Conservation (phyloP, 2,113 vertebrate genomes). For the Carassius gibelio region DNA sequence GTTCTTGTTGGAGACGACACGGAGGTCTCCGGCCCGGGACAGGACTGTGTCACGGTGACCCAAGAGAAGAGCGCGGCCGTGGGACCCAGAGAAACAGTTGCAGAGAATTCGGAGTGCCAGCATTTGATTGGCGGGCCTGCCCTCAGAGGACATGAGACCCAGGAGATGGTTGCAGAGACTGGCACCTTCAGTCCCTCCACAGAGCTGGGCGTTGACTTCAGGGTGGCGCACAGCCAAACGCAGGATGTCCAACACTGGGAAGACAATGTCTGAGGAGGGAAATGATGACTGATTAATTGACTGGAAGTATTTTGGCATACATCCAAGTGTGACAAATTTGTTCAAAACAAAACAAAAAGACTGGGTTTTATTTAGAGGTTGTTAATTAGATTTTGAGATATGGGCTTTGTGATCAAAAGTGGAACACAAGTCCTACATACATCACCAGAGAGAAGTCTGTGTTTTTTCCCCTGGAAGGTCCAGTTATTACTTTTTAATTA, state of each 20-base stretch:
- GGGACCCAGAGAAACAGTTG: slow-evolving; percentile 88
- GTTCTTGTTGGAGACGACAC: slow-evolving; percentile 87
- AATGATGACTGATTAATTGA: neutral
- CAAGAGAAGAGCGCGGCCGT: slow-evolving; percentile 87
- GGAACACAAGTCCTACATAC: no score
- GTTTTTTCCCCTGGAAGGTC: no score
- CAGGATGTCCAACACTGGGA: slow-evolving; percentile 94
- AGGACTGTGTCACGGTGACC: slow-evolving; percentile 87
- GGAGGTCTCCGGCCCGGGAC: slow-evolving; percentile 86
- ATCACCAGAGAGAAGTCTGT: no score
- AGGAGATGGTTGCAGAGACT: slow-evolving; percentile 88
- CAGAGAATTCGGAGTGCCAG: slow-evolving; percentile 91
- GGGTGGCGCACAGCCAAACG: slow-evolving; percentile 92
- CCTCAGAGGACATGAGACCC: slow-evolving; percentile 84
- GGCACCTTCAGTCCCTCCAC: slow-evolving; percentile 84
- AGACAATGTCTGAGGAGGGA: slow-evolving; percentile 85
- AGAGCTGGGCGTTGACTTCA: slow-evolving; percentile 89
- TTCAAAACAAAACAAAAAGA: no score
- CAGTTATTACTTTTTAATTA: no score
- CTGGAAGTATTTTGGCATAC: neutral
- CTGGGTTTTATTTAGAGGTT: no score
- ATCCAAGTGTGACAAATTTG: neutral
- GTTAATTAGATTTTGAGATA: no score
- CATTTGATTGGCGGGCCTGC: slow-evolving; percentile 93
- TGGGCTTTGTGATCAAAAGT: no score